Evolutionary conservation across 2,113 vertebrate genomes (phyloP).

Genomic region (Oreochromis tanganicae): DNA sequence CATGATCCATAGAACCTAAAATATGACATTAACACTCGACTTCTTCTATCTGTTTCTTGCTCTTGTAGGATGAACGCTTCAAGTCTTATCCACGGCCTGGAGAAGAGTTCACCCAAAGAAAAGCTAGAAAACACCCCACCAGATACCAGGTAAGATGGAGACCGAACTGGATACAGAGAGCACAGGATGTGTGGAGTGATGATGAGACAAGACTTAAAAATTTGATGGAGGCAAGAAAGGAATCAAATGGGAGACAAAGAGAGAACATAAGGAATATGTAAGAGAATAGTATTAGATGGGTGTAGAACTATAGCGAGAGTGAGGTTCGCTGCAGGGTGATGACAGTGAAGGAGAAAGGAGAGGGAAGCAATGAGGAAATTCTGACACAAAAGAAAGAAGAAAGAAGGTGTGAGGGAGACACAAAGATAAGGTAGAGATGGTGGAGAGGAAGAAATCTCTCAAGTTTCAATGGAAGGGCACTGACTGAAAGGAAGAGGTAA

Average conservation of each 20-base stretch:
- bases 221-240: not conserved
- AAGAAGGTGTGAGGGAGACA: not conserved
- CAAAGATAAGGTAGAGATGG: not conserved
- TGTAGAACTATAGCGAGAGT: not conserved
- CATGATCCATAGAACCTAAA: not conserved
- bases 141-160: conserved; percentile 85
- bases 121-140: conserved; percentile 86
- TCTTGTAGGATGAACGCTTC: conserved; percentile 80
- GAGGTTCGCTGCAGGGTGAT: not conserved
- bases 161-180: not conserved
- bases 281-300: not conserved
- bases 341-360: not conserved
- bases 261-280: not conserved
- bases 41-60: not conserved
- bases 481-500: not conserved
- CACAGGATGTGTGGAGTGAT: not conserved
- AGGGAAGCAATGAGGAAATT: not conserved
- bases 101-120: conserved; percentile 81
- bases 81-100: conserved; percentile 75
- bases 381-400: not conserved
- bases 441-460: not conserved
- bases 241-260: not conserved
- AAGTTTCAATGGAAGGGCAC: conserved; percentile 1
- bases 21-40: conserved; percentile 1
- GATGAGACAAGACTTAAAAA: not conserved